Evolutionary conservation across 2,888 invertebrate species (phyloP), one percentile per base, ranked within the genome.

Genomic region (Drosophila mulleri): DNA sequence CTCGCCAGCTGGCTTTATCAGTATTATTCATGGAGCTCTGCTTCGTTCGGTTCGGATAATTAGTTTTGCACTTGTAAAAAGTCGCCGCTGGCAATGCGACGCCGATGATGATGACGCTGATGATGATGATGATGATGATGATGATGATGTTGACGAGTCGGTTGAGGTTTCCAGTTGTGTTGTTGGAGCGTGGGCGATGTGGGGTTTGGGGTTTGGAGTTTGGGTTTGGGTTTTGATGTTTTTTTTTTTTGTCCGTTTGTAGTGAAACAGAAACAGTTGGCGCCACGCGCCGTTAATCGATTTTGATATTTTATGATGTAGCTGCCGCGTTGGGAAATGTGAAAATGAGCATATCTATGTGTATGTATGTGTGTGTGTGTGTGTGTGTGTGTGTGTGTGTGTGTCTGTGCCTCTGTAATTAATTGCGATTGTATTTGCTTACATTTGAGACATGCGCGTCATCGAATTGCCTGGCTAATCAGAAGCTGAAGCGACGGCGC

Each of bases 221-320:
- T 39, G 11, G 45, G 18, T 20, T 47, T 39, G 11, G 52, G 42
- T 42, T 44, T 57, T 57, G 41, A 20, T 14, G 37, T 8, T 45
- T 45, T 23, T 26, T 26, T 20, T 45, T 16, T 1, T 26, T 45
- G 23, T 23, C 7, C 32, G 3, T 32, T 32, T 32, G 20, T 53
- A 35, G 32, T 23, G 18, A 48, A 69, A 60, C 52, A 48, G 63
- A 53, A 63, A 74, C 68, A 73, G 67, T 78, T 78, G 79, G 54
- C 67, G 79, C 79, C 75, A 75, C 79, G 79, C 75, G 75, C 53
- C 65, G 65, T 62, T 75, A 76, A 79, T 76, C 69, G 75, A 79
- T 76, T 76, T 75, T 39, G 53, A 69, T 78, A 76, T 69, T 69
- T 65, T 52, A 75, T 74, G 68, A 64, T 75, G 72, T 66, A 73